Base-by-base conservation (phyloP, 1,140 invertebrate genomes). In the Aphelinus certus region DNA sequence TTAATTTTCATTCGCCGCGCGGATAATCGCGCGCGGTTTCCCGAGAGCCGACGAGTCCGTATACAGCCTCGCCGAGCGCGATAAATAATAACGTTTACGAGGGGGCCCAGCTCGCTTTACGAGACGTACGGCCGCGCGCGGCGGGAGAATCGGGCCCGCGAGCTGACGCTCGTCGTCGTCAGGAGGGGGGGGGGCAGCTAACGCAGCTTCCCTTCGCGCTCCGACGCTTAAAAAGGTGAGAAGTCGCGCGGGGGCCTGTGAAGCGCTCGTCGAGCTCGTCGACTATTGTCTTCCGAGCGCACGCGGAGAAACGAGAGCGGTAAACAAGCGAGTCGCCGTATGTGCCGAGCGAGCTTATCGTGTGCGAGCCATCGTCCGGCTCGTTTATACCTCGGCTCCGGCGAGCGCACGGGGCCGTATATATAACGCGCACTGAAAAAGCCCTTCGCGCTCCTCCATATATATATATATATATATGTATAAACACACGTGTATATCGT, bases 11-110 rank as follows among this genome's bases (percentile, higher is more conserved):
- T 63, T 71, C 63, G 58, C 47, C 26, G 26, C 26, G 26, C 47
- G 60, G 63, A 62, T 71, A 71, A 71, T 71, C 45, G 56, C 45
- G 65, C 9, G 42, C n/a, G 60, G 42, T 47, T 56, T 67, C n/a
- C 4, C 56, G 46, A 2, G 47, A 0, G n/a, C 26, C 26, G 26
- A 26, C 26, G 26, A 26, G 26, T 26, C 26, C 26, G 26, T 26
- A 26, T 26, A 26, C 26, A 26, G 26, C 26, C 55, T 9, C 42
- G 67, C 48, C 45, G 46, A 58, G 56, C 68, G 58, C 48, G 57
- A 70, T 70, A 70, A 70, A 70, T 61, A 70, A 70, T 61, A 70
- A 70, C 57, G 48, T 70, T 70, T 70, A 70, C 58, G 68, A 70
- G 57, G 57, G 62, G 7, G 9, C 47, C 43, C 60, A 45, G 4